phyloP scores from a whole-genome alignment of 2,113 vertebrate genomes.

The Gobio gobio region DNA sequence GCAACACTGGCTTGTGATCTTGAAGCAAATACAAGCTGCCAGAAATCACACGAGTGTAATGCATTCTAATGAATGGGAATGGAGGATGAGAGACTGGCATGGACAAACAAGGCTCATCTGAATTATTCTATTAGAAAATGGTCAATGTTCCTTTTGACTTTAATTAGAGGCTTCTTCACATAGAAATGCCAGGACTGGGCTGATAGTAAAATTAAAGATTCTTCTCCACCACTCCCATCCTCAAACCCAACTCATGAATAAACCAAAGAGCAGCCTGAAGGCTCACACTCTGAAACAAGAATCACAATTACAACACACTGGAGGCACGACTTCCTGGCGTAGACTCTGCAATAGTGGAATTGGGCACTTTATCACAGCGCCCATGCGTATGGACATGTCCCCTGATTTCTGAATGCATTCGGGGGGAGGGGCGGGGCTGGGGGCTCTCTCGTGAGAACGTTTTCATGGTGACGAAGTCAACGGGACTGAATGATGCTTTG shows the following conservation, averaged over 20 bases:
- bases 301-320: slow-evolving; percentile 67
- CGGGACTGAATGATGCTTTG: background rate
- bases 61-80: slow-evolving; percentile 68
- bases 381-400: slow-evolving; percentile 10
- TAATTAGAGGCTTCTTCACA: slow-evolving; percentile 68
- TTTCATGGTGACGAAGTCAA: slow-evolving; percentile 27
- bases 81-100: slow-evolving; percentile 61
- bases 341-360: background rate
- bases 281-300: slow-evolving; percentile 65
- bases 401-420: slow-evolving; percentile 21
- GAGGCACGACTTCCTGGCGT: slow-evolving; percentile 45
- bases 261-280: slow-evolving; percentile 63
- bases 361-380: slow-evolving; percentile 31
- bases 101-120: slow-evolving; percentile 67
- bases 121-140: slow-evolving; percentile 76
- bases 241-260: slow-evolving; percentile 66
- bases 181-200: slow-evolving; percentile 65
- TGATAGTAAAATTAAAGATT: slow-evolving; percentile 71
- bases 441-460: slow-evolving; percentile 10
- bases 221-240: slow-evolving; percentile 69
- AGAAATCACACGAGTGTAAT: slow-evolving; percentile 66
- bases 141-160: slow-evolving; percentile 71
- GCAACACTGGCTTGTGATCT: slow-evolving; percentile 58
- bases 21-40: slow-evolving; percentile 56
- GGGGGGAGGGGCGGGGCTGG: too few relatives aligned